Base-by-base conservation (phyloP, 2,888 invertebrate species). In the Cheilosia pagana region DNA sequence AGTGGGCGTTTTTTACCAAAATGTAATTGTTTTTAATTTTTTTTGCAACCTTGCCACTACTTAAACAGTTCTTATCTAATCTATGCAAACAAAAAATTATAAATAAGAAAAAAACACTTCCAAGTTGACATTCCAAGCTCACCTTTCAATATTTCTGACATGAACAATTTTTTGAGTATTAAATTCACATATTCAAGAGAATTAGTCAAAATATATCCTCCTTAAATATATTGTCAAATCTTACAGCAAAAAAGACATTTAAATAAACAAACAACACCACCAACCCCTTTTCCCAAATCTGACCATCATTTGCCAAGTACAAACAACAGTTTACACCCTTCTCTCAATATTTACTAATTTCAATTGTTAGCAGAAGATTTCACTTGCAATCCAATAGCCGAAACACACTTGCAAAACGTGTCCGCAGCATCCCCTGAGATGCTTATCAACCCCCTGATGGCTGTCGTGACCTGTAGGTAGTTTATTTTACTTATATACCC, bases 391-490 rank as follows among this genome's bases (percentile, higher is more conserved):
- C 83, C 75, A 85, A 85, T 85, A 85, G 75, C 60, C 75, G 75
- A 75, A 85, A 65, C 83, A 85, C 83, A 79, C 83, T 85, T 75
- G 39, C 63, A 60, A 75, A 85, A 75, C 79, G 83, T 85, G 83
- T 55, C 45, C 41, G 25, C 50, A 79, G n/a, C 68, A 79, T 85
- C 83, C 75, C 83, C 67, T 52, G 83, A 70, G 83, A 75, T 75
- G 65, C 23, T 55, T 52, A 48, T 57, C 68, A 62, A 70, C 55
- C 78, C 62, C 63, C 79, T 65, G 52, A 31, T 72, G 67, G 43
- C 35, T 63, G 48, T 59, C 19, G 14, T 31, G 31, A n/a, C 48
- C 50, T 52, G 25, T 16, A 14, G 10, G 62, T 43, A 65, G 79
- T 75, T 85, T 85, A 52, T 75, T 71, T 85, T 41, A 25, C 55